Evolutionary conservation across 2,797 vertebrate genomes (phyloP).

Genomic region (Mastacembelus armatus): DNA sequence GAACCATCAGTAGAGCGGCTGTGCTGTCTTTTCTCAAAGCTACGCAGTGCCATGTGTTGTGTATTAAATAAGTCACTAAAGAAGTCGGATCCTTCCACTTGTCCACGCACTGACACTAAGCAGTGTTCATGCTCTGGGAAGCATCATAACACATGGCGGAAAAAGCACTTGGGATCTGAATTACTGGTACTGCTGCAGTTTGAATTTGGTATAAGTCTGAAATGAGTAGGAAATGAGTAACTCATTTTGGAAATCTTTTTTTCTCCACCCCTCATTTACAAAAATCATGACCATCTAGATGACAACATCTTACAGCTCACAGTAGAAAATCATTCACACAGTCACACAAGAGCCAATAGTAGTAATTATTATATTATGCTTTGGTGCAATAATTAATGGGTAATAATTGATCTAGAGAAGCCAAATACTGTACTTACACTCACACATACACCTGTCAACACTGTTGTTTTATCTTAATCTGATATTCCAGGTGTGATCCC

Average conservation of each 20-base stretch:
- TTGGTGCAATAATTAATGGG: neutral
- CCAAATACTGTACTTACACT: neutral
- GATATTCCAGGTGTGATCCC: constrained; percentile 88
- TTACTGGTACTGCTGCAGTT: constrained; percentile 18
- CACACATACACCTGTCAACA: neutral
- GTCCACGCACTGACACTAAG: constrained; percentile 32
- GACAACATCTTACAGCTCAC: neutral
- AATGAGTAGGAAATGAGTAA: constrained; percentile 33
- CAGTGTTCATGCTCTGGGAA: constrained; percentile 61
- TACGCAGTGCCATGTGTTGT: constrained; percentile 19
- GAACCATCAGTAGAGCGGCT: constrained; percentile 5
- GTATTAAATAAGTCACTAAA: constrained; percentile 43
- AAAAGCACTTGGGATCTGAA: constrained; percentile 43
- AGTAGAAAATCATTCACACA: neutral
- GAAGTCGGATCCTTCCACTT: constrained; percentile 47
- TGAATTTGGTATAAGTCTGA: constrained; percentile 10
- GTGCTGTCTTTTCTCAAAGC: constrained; percentile 51
- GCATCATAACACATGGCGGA: constrained; percentile 63
- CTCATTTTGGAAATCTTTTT: constrained; percentile 22
- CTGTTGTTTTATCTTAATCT: neutral
- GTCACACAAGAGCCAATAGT: neutral
- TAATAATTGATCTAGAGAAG: neutral
- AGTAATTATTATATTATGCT: neutral
- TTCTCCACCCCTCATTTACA: neutral
- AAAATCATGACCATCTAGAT: neutral